phyloP scores from a whole-genome alignment of 2,113 vertebrate species.

The Rutilus rutilus region DNA sequence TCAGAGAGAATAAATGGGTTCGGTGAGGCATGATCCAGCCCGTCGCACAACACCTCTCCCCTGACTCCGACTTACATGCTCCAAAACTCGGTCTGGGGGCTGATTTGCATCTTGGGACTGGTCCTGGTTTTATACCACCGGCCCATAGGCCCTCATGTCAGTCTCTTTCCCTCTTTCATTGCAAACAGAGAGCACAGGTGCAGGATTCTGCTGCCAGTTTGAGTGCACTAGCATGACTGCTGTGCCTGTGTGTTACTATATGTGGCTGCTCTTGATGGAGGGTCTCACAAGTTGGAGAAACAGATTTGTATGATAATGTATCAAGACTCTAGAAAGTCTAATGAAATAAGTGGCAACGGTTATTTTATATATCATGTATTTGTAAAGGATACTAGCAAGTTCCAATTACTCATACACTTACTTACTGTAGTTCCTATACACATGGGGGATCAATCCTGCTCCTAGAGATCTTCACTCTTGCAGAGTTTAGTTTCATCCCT shows the following conservation, averaged over 20 bases:
- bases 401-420: background rate
- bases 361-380: background rate
- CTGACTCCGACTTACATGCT: background rate
- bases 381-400: background rate
- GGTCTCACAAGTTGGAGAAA: background rate
- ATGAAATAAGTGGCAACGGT: no score
- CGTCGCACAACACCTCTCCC: background rate
- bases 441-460: background rate
- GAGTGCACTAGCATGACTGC: background rate
- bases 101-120: conserved; percentile 22
- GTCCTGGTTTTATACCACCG: background rate
- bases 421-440: background rate
- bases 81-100: conserved; percentile 28
- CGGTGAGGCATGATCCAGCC: conserved; percentile 12
- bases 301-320: background rate
- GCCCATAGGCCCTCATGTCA: conserved; percentile 45
- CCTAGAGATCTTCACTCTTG: background rate
- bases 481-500: background rate
- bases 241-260: background rate
- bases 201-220: background rate
- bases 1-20: conserved; percentile 8
- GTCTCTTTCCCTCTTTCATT: conserved; percentile 15
- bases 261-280: background rate
- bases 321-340: background rate
- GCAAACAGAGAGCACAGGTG: conserved; percentile 46